Base-by-base conservation (phyloP, 2,888 invertebrate genomes). In the Polyploca ridens region DNA sequence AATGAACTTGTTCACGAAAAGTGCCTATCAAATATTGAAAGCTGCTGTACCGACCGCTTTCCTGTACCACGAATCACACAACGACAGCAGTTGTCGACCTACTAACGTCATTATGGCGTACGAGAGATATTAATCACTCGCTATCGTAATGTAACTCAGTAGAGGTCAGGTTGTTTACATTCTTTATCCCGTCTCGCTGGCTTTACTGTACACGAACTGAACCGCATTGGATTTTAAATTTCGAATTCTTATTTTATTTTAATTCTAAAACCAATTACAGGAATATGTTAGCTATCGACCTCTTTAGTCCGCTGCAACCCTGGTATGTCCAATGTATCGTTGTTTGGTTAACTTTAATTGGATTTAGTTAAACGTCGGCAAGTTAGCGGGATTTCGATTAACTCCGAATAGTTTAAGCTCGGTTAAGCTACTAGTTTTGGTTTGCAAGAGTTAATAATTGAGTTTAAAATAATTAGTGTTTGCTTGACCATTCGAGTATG, bases 261-360 rank as follows among this genome's bases (percentile, higher is more conserved):
- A 14, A 0, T 13, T 19, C 54, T 16, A 7, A 54, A 54, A 54
- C 54, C 10, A 54, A 54, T 54, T 54, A 54, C 54, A 10, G 54
- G 54, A 54, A 54, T 54, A 54, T 54, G 54, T 54, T 49, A 19
- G 54, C 54, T 19, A 54, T 54, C 54, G 57, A 49, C 64, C 41
- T 49, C 58, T 35, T 66, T 44, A 49, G 63, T 64, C 60, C 49
- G 57, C 63, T 68, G 67, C 64, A 63, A 65, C 69, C 76, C 70
- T 76, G 69, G 74, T 76, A 74, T 67, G 33, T 65, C 69, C 57
- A 69, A 46, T 72, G 73, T 70, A 71, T 71, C 66, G 76, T 72
- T 77, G 76, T 78, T 82, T 68, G 73, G 74, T 71, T 73, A 83
- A 84, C 75, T 83, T 82, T 80, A 83, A 84, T 84, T 83, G 82